Conservation (phyloP, 2,797 vertebrate species). For the Enteromius fasciolatus region DNA sequence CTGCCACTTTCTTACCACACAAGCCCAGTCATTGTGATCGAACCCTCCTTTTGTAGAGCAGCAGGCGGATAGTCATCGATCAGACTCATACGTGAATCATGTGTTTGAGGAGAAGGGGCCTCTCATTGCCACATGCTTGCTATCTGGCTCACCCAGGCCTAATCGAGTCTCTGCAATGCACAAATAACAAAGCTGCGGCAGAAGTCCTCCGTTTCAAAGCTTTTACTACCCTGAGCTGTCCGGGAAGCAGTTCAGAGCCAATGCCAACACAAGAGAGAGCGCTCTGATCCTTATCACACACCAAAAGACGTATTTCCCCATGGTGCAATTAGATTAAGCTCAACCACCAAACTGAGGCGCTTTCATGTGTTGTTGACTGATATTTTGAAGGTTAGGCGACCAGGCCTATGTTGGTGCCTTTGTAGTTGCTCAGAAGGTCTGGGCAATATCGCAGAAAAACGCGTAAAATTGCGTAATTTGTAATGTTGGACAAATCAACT, state of each 20-base stretch:
- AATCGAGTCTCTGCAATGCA: slow-evolving; percentile 21
- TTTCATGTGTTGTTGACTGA: slow-evolving; percentile 36
- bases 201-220: not conserved
- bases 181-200: slow-evolving; percentile 42
- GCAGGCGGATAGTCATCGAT: slow-evolving; percentile 36
- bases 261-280: slow-evolving; percentile 23
- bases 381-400: slow-evolving; percentile 2
- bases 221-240: not conserved
- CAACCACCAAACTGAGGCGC: not conserved
- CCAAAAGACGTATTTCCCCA: slow-evolving; percentile 11
- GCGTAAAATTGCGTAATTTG: not conserved
- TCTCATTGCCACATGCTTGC: slow-evolving; percentile 44
- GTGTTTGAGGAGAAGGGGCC: slow-evolving; percentile 25
- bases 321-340: slow-evolving; percentile 21
- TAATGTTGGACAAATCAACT: not conserved
- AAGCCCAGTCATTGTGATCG: slow-evolving; percentile 46
- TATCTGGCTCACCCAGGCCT: slow-evolving; percentile 48
- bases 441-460: not conserved
- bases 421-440: not conserved
- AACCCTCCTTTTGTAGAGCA: slow-evolving; percentile 24
- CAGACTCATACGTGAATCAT: slow-evolving; percentile 55
- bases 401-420: not conserved
- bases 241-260: slow-evolving; percentile 1
- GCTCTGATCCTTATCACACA: slow-evolving; percentile 23
- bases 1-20: slow-evolving; percentile 43